phyloP scores from a whole-genome alignment of 2,888 invertebrate genomes.

The Bellardia pandia region DNA sequence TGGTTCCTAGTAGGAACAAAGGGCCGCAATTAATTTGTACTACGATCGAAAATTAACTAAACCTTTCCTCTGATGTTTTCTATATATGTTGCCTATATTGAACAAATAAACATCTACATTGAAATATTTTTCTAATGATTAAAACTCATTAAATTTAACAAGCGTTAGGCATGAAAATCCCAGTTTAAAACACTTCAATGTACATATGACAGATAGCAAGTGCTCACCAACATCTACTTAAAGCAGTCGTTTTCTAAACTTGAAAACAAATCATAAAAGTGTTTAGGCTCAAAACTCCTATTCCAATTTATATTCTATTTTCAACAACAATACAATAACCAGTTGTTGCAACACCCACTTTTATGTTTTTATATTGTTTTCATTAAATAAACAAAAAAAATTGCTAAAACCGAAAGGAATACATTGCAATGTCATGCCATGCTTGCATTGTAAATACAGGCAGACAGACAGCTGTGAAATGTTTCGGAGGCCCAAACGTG shows the following conservation, averaged over 20 bases:
- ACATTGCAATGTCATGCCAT: constrained; percentile 43
- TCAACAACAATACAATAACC: constrained; percentile 14
- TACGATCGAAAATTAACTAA: too few species aligned
- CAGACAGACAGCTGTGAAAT: constrained; percentile 18
- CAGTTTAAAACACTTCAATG: constrained; percentile 16
- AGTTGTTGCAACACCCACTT: constrained; percentile 19
- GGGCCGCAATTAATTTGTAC: too few species aligned
- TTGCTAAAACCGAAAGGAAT: neutral
- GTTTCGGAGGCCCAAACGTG: constrained; percentile 1
- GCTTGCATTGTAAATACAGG: neutral
- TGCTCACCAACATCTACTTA: neutral
- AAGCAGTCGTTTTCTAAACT: constrained; percentile 11
- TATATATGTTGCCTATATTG: too few species aligned
- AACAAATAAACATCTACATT: neutral
- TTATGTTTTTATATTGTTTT: constrained; percentile 22
- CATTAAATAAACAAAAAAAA: neutral
- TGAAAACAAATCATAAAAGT: constrained; percentile 30
- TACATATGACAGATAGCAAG: neutral
- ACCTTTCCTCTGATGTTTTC: too few species aligned
- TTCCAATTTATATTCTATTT: neutral
- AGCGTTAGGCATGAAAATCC: neutral
- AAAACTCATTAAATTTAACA: constrained; percentile 58
- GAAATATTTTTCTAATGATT: neutral
- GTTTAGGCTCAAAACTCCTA: neutral
- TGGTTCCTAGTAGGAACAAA: too few species aligned